phyloP scores from a whole-genome alignment of 2,113 vertebrate species.

The Indri indri region DNA sequence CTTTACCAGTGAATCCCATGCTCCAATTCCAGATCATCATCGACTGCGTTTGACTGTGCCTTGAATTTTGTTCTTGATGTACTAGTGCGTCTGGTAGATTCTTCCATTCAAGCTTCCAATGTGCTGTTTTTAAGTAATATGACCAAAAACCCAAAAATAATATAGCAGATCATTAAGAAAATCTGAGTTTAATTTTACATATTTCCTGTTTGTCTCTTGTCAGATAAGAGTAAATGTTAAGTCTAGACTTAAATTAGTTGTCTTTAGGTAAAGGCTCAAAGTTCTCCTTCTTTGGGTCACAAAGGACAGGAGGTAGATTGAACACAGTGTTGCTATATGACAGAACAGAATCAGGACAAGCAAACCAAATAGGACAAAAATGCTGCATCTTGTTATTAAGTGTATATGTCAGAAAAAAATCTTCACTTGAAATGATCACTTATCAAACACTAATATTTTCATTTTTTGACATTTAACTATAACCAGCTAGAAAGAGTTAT shows the following conservation, averaged over 20 bases:
- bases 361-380: background rate
- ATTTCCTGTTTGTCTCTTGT: background rate
- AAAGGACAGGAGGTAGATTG: background rate
- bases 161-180: slow-evolving; percentile 77
- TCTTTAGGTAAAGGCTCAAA: background rate
- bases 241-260: background rate
- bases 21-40: slow-evolving; percentile 61
- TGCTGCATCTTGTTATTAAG: background rate
- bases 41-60: slow-evolving; percentile 60
- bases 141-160: slow-evolving; percentile 62
- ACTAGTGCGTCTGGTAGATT: slow-evolving; percentile 61
- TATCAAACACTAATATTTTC: background rate
- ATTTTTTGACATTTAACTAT: slow-evolving; percentile 13
- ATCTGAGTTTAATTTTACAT: slow-evolving; percentile 46
- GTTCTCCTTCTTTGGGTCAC: background rate
- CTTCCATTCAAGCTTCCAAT: slow-evolving; percentile 55
- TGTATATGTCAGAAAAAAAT: background rate
- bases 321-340: background rate
- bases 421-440: background rate
- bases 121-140: slow-evolving; percentile 57
- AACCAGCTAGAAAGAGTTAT: slow-evolving; percentile 12
- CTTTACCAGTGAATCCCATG: slow-evolving; percentile 52
- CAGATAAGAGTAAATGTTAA: background rate
- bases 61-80: slow-evolving; percentile 64
- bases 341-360: background rate